Evolutionary conservation across 2,797 vertebrate species (phyloP), one percentile per base, ranked within the genome.

Genomic region (Staurois parvus): DNA sequence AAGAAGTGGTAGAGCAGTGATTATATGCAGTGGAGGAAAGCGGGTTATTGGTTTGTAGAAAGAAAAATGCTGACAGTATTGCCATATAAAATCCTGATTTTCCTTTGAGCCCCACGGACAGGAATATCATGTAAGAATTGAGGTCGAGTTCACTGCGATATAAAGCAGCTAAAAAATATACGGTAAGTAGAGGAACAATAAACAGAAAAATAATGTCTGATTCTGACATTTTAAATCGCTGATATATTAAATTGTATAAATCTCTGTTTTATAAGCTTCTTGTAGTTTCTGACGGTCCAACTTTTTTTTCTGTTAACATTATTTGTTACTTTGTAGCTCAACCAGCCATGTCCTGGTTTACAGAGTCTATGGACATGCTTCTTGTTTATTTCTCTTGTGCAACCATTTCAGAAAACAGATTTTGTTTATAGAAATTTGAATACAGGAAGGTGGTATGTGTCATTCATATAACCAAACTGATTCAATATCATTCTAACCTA

Each of bases 41-140:
- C 30, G 10, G 29, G 34, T 72, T 72, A 68, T 32, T 32, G 19
- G 29, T 72, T 72, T 72, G 30, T 72, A 2, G 34, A 40, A n/a
- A 72, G 69, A 72, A 72, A 32, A 72, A 24, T 72, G 66, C 66
- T 68, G 66, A 68, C 66, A 68, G 26, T 15, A 7, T 68, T 68
- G 21, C 52, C 52, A 24, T 24, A 59, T 59, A 59, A 59, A 24
- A 59, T 59, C 52, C 52, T 59, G 52, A 59, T n/a, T 59, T 6
- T 59, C 52, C 4, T 59, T 59, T 59, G 21, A 59, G 21, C 19
- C 21, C 5, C 52, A 59, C n/a, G 52, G 52, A 24, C 7, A 24
- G 52, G 21, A 59, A 24, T 59, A 59, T 59, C 52, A 24, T 24
- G 1, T 24, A 59, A 59, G 21, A 59, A 59, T 59, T 59, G 19